Base-by-base conservation (phyloP, 2,888 invertebrate species). In the Electrophaes corylata region DNA sequence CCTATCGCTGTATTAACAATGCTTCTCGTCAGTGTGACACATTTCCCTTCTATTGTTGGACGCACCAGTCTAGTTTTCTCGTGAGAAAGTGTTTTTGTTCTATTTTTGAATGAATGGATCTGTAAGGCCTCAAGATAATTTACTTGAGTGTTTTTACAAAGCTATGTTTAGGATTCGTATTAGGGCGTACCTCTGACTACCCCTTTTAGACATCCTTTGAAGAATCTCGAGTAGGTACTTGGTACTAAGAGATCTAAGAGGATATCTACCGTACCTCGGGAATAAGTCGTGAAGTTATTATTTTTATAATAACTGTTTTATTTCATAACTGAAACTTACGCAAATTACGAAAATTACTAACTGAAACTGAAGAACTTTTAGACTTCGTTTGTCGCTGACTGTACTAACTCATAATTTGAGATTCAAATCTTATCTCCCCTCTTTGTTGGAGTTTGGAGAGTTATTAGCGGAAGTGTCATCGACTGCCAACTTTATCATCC, bases 391-490 rank as follows among this genome's bases (percentile, higher is more conserved):
- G 26, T 10, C 26, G 12, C 41, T 54, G 55, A 31, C 39, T 23
- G 19, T 47, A 48, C 31, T 3, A 41, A 53, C 45, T 58, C 48
- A 44, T 47, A 55, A 53, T 53, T 29, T 54, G 31, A 57, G 47
- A 59, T 50, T 52, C 46, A 33, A 51, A 57, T 57, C 46, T 57
- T 51, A 59, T 56, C 58, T 55, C 31, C 45, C 45, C 39, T 39
- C 48, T 55, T 55, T 55, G 47, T 49, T 23, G 35, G 41, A 52
- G 57, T 57, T 54, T 46, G 20, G 20, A 41, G 49, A 57, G 45
- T 53, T 60, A 63, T 62, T 51, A 53, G 51, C 23, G 51, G 43
- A 48, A 54, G 51, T 52, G 60, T 60, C 63, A 49, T 55, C 57
- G 26, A 31, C 53, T 46, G 43, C 35, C 45, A 23, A 37, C 39